These are phyloP conservation scores for Nothura maculosa DNA, from an alignment of 2,797 vertebrate genomes.

Conservation along the genomic window DNA sequence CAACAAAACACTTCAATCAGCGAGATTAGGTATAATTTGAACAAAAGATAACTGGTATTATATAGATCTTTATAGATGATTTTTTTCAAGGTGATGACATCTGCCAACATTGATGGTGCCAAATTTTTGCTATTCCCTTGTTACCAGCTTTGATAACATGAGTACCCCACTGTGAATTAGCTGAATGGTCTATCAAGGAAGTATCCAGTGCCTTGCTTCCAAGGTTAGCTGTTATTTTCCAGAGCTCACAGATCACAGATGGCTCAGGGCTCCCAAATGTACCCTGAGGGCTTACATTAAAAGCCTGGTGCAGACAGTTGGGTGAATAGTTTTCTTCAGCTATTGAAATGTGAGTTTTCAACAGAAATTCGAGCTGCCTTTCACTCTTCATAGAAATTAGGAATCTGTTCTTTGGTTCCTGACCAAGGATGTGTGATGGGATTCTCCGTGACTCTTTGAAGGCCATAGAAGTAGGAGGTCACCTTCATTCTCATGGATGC, in stretches of 20 bases:
- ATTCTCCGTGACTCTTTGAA: neutral
- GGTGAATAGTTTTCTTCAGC: neutral
- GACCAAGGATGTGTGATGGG: neutral
- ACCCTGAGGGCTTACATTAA: constrained; percentile 11
- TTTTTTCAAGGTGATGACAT: constrained; percentile 42
- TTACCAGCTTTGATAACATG: neutral
- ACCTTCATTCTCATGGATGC: neutral
- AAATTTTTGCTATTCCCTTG: neutral
- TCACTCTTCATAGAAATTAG: neutral
- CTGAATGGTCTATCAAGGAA: neutral
- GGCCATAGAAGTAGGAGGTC: neutral
- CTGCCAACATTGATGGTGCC: neutral
- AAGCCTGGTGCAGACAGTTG: neutral
- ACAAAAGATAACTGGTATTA: neutral
- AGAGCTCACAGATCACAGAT: neutral
- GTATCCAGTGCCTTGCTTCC: neutral
- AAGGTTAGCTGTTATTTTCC: neutral
- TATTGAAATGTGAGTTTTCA: constrained; percentile 25
- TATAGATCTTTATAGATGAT: neutral
- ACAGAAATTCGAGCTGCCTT: neutral
- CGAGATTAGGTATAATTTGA: neutral
- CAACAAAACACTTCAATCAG: neutral
- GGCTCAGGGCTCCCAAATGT: neutral
- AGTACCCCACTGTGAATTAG: neutral
- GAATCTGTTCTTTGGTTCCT: neutral